Conservation (phyloP, 30 jellyfish, hydroid and myxozoan genomes). For the Pseudorhiza aurosa region DNA sequence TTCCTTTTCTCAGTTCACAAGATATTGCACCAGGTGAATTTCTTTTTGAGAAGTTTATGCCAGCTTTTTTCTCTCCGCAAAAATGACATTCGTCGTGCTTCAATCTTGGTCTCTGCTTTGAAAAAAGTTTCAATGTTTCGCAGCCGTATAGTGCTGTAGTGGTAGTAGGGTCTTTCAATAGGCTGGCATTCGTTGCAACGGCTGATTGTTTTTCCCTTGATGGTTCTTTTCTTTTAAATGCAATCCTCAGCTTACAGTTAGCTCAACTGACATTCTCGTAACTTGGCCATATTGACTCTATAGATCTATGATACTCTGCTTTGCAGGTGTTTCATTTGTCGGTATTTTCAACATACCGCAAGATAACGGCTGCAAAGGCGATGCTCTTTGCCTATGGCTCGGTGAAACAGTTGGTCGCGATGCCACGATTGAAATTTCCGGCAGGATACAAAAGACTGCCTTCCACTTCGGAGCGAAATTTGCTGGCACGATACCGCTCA, state of each 20-base stretch:
- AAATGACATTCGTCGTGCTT: too few relatives aligned
- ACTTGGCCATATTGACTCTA: background rate
- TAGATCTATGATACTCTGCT: background rate
- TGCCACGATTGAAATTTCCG: constrained; percentile 52
- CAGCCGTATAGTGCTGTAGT: too few relatives aligned
- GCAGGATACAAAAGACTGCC: constrained; percentile 17
- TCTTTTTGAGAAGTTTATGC: too few relatives aligned
- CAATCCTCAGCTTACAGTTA: too few relatives aligned
- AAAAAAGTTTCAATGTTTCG: too few relatives aligned
- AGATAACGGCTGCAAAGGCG: constrained; percentile 61
- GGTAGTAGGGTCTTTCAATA: too few relatives aligned
- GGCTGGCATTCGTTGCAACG: too few relatives aligned
- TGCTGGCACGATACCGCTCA: constrained; percentile 35
- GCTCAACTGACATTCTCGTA: too few relatives aligned
- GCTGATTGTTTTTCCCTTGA: too few relatives aligned
- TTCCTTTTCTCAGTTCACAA: constrained; percentile 43
- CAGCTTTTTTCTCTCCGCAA: too few relatives aligned
- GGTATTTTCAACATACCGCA: constrained; percentile 62
- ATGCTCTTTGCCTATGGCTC: constrained; percentile 59
- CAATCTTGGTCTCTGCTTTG: too few relatives aligned
- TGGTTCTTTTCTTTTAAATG: too few relatives aligned
- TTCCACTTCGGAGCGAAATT: constrained; percentile 46
- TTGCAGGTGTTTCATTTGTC: constrained; percentile 31
- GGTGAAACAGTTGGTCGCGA: constrained; percentile 49
- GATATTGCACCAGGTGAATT: constrained; percentile 37